Base-by-base conservation (phyloP, 2,113 vertebrate genomes). In the Bagarius yarrelli region DNA sequence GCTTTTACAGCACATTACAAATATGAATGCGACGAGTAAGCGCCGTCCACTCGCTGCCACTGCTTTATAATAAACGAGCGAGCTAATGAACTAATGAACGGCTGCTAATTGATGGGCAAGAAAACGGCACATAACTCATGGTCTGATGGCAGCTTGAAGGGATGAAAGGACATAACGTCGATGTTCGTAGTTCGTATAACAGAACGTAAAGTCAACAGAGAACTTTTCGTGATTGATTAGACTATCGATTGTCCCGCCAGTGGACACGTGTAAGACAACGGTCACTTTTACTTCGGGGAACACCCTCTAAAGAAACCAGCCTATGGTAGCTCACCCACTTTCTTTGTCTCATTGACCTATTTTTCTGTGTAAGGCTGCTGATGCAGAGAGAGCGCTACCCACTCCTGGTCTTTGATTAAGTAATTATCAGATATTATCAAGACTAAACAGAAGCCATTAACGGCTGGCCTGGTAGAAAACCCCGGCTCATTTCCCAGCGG, bases 391-490 rank as follows among this genome's bases (percentile, higher is more conserved):
- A 73, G 57, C 63, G 11, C 60, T 47, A 69, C 60, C 30, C 55
- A 72, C 88, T 87, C 83, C 84, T 89, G 89, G 88, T 89, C 88
- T 91, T 91, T 88, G 91, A 93, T 91, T 92, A 91, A 92, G 89
- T 89, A 92, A 94, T 93, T 93, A 93, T 88, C 78, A 84, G 88
- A 91, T 91, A 91, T 92, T 91, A 94, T 91, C 91, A 89, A 89
- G 88, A 87, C 91, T 90, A 91, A 94, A 92, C 91, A 92, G 88
- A 92, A 92, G 88, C 90, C 91, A 92, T 94, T 93, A 94, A 85
- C 75, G 81, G 63, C 81, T 83, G 88, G 87, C 83, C 90, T 87
- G 89, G 81, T 81, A 79, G 81, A 86, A 87, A 59, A 83, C 83
- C 74, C 85, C 82, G 2, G 66, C 78, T 83, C 84, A 85, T 80